Evolutionary conservation across 2,888 invertebrate genomes (phyloP).

Genomic region (Drosophila leonis): DNA sequence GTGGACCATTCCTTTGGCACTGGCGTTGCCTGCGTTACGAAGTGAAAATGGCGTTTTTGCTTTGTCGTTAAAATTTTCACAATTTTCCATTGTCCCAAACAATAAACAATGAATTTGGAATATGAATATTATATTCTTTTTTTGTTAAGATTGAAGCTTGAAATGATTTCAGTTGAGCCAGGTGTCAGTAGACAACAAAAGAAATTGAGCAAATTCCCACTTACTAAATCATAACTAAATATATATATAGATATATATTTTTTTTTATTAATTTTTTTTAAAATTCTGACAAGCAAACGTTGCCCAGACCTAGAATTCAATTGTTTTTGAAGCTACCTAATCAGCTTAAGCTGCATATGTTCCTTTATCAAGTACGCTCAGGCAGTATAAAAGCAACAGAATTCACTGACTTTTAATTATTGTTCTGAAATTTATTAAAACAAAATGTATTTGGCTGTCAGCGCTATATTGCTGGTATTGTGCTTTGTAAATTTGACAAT

Average conservation of each 20-base stretch:
- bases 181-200: not conserved
- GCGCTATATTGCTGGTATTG: not conserved
- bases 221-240: not conserved
- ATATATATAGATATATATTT: not conserved
- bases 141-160: not conserved
- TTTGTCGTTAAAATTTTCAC: not conserved
- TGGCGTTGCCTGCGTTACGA: not conserved
- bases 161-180: not conserved
- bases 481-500: not conserved
- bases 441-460: not conserved
- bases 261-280: no score
- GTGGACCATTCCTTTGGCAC: not conserved
- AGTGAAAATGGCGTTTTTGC: not conserved
- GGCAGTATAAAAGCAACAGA: slow-evolving; percentile 10
- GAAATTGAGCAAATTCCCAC: not conserved
- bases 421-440: not conserved
- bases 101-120: not conserved
- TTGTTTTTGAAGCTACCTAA: not conserved
- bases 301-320: not conserved
- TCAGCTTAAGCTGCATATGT: not conserved
- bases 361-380: not conserved
- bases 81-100: slow-evolving; percentile 1
- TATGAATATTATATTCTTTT: not conserved
- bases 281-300: not conserved
- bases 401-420: not conserved